These are phyloP conservation scores for Agrochola lota DNA, from an alignment of 2,888 invertebrate genomes.

Conservation along the genomic window DNA sequence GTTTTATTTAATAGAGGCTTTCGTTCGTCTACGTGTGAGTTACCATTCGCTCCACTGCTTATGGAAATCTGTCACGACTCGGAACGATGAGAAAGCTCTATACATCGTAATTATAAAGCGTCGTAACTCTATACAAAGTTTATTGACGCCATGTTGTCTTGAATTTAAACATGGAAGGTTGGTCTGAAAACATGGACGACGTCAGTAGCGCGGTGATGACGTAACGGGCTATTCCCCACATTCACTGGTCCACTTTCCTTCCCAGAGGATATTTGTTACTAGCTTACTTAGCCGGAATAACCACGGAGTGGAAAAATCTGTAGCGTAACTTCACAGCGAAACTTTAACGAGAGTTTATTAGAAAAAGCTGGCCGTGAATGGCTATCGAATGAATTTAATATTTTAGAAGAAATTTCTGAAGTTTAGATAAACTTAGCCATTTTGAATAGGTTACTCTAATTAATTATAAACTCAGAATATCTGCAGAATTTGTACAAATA, in stretches of 20 bases:
- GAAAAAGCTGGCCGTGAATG: conserved; percentile 32
- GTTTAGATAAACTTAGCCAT: conserved; percentile 1
- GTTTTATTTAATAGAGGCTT: conserved; percentile 46
- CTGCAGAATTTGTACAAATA: neutral
- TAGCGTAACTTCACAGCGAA: conserved; percentile 41
- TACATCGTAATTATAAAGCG: conserved; percentile 42
- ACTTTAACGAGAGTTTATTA: conserved; percentile 54
- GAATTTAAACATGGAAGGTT: conserved; percentile 47
- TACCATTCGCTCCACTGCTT: conserved; percentile 45
- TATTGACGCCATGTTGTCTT: conserved; percentile 55
- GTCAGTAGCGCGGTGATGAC: conserved; percentile 47
- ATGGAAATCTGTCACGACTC: conserved; percentile 66
- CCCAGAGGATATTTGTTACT: conserved; percentile 46
- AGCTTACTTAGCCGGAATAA: conserved; percentile 49
- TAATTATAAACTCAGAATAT: conserved; percentile 13
- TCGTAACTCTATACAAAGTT: conserved; percentile 45
- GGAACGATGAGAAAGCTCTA: conserved; percentile 60
- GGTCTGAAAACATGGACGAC: conserved; percentile 35
- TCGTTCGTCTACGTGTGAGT: conserved; percentile 40
- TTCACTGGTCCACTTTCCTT: conserved; percentile 26
- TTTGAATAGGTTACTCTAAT: neutral
- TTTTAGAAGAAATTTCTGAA: conserved; percentile 5
- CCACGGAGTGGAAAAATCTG: conserved; percentile 32
- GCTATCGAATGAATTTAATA: conserved; percentile 23
- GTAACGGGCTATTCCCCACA: conserved; percentile 40